These are phyloP conservation scores for Coenonympha glycerion DNA, from an alignment of 2,888 invertebrate genomes.

Conservation along the genomic window DNA sequence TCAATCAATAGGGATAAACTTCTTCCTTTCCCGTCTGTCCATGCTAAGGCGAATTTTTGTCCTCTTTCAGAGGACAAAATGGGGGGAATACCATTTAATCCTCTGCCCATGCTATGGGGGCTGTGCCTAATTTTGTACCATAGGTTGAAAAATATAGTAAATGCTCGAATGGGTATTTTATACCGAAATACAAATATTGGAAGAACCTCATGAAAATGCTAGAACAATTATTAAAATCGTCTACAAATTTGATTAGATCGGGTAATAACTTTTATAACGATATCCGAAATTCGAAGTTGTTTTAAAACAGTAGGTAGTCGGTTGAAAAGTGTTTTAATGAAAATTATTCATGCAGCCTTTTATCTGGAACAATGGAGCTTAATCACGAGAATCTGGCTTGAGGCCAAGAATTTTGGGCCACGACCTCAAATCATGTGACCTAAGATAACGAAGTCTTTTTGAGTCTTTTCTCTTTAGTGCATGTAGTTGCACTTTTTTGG, in stretches of 20 bases:
- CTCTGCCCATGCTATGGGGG: no score
- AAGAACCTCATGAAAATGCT: no score
- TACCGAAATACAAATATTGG: no score
- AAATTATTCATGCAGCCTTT: slow-evolving; percentile 16
- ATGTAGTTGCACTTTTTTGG: slow-evolving; percentile 4
- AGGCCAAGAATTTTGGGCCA: slow-evolving; percentile 20
- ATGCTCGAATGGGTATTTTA: no score
- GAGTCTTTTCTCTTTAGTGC: not conserved
- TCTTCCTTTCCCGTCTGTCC: no score
- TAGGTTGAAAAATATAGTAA: no score
- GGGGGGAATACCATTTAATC: no score
- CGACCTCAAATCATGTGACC: slow-evolving; percentile 21
- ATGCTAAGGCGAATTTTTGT: no score
- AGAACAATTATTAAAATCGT: no score
- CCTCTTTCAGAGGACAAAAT: no score
- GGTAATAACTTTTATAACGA: not conserved
- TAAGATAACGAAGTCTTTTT: slow-evolving; percentile 8
- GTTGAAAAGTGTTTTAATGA: slow-evolving; percentile 15
- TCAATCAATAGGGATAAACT: no score
- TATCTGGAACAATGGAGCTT: slow-evolving; percentile 23
- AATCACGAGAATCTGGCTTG: slow-evolving; percentile 17
- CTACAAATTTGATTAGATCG: not conserved
- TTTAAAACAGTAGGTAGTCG: slow-evolving; percentile 8
- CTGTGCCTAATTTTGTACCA: no score
- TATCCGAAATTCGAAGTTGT: not conserved